Evolutionary conservation across 2,113 vertebrate genomes (phyloP), one percentile per base, ranked within the genome.

Genomic region (Xyrauchen texanus): DNA sequence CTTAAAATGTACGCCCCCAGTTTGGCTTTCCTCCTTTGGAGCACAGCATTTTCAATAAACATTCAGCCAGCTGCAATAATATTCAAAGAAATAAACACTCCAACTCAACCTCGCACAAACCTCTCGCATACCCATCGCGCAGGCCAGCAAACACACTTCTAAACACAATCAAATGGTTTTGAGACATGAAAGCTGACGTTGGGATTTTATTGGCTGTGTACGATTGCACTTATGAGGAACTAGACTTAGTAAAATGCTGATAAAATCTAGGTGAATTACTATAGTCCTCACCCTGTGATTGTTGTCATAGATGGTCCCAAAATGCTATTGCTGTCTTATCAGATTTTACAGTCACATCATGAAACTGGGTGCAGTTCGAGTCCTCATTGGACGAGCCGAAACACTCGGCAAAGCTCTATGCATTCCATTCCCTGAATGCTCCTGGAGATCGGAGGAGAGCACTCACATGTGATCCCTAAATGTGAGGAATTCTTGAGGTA

Each of bases 361-460:
- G 21, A 34, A 34, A 34, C 21, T 34, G 45, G 66, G 34, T 9
- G 49, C 60, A 7, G 16, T 15, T 65, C 11, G 5, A 49, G 53
- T 15, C 53, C 53, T 6, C 49, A 13, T 72, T 57, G 42, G 13
- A 4, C 53, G 7, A 47, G 46, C 61, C 45, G 12, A 73, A 46
- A 77, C 15, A 69, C 64, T 57, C 34, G 53, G 44, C 46, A 52
- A 65, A 58, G 52, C 64, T 4, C 66, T 49, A 13, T 34, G 53
- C 75, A 84, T 78, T 81, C 68, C 79, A 80, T 53, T 83, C 73
- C 66, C 78, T 60, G 63, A 74, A 77, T 73, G 74, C 57, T 60
- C 77, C 72, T n/a, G 68, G 75, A 81, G 75, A 80, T 69, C 9
- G 58, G 68, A 62, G 62, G 47, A 55, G 68, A 64, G 49, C 49